phyloP scores from a whole-genome alignment of 30 jellyfish, hydroid and myxozoan genomes.

The Nemopilema nomurai region DNA sequence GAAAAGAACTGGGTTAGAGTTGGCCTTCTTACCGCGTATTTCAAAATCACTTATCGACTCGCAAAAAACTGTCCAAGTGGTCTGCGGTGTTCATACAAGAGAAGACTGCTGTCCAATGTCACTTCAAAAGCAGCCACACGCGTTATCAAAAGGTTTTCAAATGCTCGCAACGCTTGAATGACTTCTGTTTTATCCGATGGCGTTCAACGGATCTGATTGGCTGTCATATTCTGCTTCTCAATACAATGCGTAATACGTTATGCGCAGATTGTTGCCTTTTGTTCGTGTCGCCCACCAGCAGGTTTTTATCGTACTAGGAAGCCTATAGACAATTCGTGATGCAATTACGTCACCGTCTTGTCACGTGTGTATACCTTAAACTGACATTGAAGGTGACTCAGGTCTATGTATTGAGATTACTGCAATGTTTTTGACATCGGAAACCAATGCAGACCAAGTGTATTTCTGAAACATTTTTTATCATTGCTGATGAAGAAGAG shows the following conservation, averaged over 20 bases:
- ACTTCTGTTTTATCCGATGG: slow-evolving; percentile 52
- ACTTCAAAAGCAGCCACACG: slow-evolving; percentile 30
- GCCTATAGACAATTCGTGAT: background rate
- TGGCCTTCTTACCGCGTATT: slow-evolving; percentile 63
- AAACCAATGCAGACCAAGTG: no score
- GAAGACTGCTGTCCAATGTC: slow-evolving; percentile 73
- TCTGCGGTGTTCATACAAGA: slow-evolving; percentile 72
- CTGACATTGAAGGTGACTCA: no score
- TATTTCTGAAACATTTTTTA: no score
- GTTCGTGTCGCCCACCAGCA: slow-evolving; percentile 1
- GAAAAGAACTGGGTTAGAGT: slow-evolving; percentile 66
- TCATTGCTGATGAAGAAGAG: no score
- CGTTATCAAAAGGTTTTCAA: slow-evolving; percentile 32
- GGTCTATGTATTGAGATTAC: no score
- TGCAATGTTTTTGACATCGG: no score
- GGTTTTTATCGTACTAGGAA: background rate
- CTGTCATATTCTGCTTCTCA: slow-evolving; percentile 10
- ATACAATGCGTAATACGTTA: slow-evolving; percentile 47
- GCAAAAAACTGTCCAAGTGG: slow-evolving; percentile 59
- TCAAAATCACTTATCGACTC: slow-evolving; percentile 41
- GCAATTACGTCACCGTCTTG: background rate
- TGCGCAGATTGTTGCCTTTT: slow-evolving; percentile 3
- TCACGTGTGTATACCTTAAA: no score
- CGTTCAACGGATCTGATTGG: slow-evolving; percentile 54
- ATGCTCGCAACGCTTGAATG: slow-evolving; percentile 57